Evolutionary conservation across 2,113 vertebrate genomes (phyloP), one percentile per base, ranked within the genome.

Genomic region (Grantiella picta): DNA sequence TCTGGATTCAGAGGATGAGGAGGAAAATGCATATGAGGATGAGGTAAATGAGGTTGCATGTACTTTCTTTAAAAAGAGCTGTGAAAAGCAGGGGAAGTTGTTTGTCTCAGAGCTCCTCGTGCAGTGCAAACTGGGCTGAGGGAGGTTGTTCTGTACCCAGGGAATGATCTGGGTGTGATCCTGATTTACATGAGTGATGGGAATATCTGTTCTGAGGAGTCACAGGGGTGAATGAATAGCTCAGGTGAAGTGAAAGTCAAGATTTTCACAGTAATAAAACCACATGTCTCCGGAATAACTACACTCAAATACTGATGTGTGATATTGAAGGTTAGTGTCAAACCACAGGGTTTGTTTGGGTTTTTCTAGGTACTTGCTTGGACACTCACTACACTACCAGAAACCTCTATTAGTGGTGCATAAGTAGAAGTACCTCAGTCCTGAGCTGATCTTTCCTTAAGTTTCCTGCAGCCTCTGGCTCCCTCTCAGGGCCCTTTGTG

Each of bases 1-100:
- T 72, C 98, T 99, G 98, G 99, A 99, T 87, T 99, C 98, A 29
- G 99, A 98, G 53, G 98, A 99, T 35, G 99, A 99, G n/a, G 98
- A 99, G 64, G 98, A 98, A 86, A 98, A 98, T 33, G 97, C 98
- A 45, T 98, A 97, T 82, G 98, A 99, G 56, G 98, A 99, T 66
- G 98, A 99, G 97, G 98, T 97, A 97, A 96, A 89, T 27, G 50
- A 86, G 61, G n/a, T 77, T 75, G 40, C 14, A 7, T 64, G 56
- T 57, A 9, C 54, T 92, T 79, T 42, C 31, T 88, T 61, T 80
- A 23, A 47, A 61, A 61, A 89, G 68, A 78, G 12, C 33, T 40
- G 40, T 86, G 64, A 28, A 38, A 36, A 93, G 53, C 27, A 64
- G 49, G 54, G 52, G 25, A 36, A 33, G 1, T 64, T 64, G 35